Conservation (phyloP, 1,140 invertebrate species). For the Eulimnadia texana region DNA sequence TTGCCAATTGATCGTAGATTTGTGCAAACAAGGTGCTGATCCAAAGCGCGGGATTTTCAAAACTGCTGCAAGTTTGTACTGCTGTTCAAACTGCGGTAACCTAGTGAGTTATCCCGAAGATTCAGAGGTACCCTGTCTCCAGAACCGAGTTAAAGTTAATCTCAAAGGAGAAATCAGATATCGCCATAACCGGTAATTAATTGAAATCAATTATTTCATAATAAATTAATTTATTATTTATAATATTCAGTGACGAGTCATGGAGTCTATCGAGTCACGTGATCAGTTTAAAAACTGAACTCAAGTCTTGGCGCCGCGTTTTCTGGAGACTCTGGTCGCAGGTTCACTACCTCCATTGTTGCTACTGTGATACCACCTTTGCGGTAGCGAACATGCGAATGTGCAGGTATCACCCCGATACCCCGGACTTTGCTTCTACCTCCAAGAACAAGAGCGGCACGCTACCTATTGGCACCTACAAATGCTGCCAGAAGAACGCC, state of each 20-base stretch:
- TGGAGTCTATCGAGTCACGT: constrained; percentile 78
- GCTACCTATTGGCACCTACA: neutral
- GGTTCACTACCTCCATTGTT: constrained; percentile 63
- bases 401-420: constrained; percentile 55
- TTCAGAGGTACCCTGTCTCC: constrained; percentile 24
- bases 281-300: constrained; percentile 49
- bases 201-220: neutral
- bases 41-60: constrained; percentile 58
- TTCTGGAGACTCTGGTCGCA: constrained; percentile 87
- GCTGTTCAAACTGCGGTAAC: constrained; percentile 46
- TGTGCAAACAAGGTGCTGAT: constrained; percentile 53
- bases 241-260: constrained; percentile 42
- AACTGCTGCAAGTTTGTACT: constrained; percentile 55
- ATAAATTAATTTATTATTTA: constrained; percentile 13
- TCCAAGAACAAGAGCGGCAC: neutral
- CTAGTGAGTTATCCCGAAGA: constrained; percentile 36
- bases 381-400: constrained; percentile 57
- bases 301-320: constrained; percentile 73
- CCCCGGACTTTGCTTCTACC: neutral
- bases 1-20: constrained; percentile 59
- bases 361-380: constrained; percentile 55
- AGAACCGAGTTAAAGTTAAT: constrained; percentile 51
- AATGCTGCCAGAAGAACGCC: constrained; percentile 1
- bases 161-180: constrained; percentile 49
- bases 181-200: constrained; percentile 36